phyloP scores from a whole-genome alignment of 2,888 invertebrate genomes.

The Mythimna pallens region DNA sequence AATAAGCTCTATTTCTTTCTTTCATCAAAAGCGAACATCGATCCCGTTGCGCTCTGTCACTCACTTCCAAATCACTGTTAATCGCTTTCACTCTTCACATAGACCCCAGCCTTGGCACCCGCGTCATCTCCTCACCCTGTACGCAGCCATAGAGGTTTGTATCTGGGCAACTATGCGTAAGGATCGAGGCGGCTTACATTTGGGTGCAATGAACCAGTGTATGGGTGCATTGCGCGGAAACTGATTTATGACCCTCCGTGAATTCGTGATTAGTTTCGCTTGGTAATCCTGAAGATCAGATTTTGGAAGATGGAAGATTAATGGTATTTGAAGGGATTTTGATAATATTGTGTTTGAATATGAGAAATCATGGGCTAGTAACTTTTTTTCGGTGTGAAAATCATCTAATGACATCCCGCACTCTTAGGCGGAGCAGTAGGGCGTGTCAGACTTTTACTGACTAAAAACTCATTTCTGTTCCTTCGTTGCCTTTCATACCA shows the following conservation, averaged over 20 bases:
- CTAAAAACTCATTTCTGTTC: too few relatives aligned
- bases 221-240: conserved; percentile 63
- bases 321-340: not conserved
- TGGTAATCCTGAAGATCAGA: conserved; percentile 37
- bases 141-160: conserved; percentile 22
- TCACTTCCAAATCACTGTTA: not conserved
- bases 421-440: too few relatives aligned
- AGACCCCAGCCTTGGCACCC: not conserved
- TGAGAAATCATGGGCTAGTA: too few relatives aligned
- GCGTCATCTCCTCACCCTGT: not conserved
- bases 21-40: not conserved
- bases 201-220: conserved; percentile 62
- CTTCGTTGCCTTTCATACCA: too few relatives aligned
- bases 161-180: conserved; percentile 60
- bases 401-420: too few relatives aligned
- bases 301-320: conserved; percentile 19
- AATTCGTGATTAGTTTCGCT: conserved; percentile 45
- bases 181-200: conserved; percentile 58
- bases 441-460: too few relatives aligned
- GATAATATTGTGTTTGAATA: not conserved
- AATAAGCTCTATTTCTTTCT: too few relatives aligned
- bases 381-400: too few relatives aligned
- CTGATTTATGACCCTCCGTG: conserved; percentile 53
- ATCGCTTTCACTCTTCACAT: not conserved
- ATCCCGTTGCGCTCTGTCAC: not conserved